phyloP scores from a whole-genome alignment of 2,113 vertebrate genomes.

The Narcine bancroftii region DNA sequence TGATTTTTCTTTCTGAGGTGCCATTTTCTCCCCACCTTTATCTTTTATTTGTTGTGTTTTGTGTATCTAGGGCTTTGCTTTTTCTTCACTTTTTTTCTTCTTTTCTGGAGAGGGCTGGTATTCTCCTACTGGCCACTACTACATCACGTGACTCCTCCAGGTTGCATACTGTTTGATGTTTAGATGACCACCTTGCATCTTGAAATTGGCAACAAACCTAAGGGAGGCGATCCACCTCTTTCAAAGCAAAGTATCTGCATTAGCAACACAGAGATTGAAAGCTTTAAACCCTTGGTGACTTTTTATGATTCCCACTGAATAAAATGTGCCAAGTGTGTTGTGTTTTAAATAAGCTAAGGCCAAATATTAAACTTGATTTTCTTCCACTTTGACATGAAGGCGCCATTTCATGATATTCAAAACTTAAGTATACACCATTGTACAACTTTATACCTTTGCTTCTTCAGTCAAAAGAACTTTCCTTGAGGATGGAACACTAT shows the following conservation, averaged over 20 bases:
- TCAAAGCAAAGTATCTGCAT: background rate
- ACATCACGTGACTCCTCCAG: too few species aligned
- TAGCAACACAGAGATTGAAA: background rate
- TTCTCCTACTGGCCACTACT: too few species aligned
- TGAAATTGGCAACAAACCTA: background rate
- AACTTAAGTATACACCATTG: background rate
- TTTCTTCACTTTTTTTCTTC: too few species aligned
- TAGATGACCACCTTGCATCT: too few species aligned
- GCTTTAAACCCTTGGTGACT: background rate
- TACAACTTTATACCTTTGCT: background rate
- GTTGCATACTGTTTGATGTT: too few species aligned
- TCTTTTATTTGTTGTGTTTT: too few species aligned
- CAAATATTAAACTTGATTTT: background rate
- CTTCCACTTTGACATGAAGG: background rate
- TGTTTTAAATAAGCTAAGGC: constrained; percentile 23
- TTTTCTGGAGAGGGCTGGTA: too few species aligned
- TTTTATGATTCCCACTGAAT: background rate
- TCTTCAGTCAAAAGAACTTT: background rate
- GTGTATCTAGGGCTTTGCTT: too few species aligned
- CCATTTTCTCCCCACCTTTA: too few species aligned
- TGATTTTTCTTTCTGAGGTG: too few species aligned
- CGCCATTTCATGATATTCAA: background rate
- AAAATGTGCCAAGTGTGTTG: background rate
- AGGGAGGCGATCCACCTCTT: background rate
- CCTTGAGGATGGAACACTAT: background rate